A percentile compares a stretch with the other conserved stretches of the same genome.
Conservation (phyloP, 2,888 invertebrate genomes). For the Euzetes globulus region DNA sequence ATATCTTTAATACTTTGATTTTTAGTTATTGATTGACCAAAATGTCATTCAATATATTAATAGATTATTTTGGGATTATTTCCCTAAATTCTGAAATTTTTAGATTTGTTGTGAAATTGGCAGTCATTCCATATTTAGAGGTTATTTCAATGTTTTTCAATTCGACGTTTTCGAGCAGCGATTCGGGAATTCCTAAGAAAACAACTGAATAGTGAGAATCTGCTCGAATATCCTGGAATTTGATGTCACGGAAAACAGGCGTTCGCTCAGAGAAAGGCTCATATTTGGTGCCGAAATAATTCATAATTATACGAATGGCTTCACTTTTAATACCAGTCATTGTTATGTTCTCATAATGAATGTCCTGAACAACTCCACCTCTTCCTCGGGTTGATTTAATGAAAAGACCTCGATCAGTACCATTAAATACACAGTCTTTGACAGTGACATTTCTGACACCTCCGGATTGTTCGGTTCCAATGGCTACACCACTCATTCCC, state of each 20-base stretch:
- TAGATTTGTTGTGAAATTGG: too few species aligned
- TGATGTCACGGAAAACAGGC: background rate
- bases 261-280: background rate
- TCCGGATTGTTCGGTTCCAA: conserved; percentile 20
- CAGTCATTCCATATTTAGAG: too few species aligned
- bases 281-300: background rate
- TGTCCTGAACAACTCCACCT: conserved; percentile 27
- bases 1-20: too few species aligned
- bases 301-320: background rate
- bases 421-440: background rate
- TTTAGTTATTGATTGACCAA: too few species aligned
- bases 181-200: too few species aligned
- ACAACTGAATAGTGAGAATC: too few species aligned
- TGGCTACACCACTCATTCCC: conserved; percentile 12
- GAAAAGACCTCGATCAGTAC: conserved; percentile 6
- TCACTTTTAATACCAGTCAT: conserved; percentile 1
- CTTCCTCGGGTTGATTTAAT: conserved; percentile 18
- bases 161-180: too few species aligned
- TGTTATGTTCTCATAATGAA: background rate
- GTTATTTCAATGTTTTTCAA: too few species aligned
- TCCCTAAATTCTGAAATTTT: too few species aligned
- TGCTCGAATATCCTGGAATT: too few species aligned
- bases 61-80: too few species aligned
- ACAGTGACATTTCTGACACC: conserved; percentile 15
- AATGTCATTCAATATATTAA: too few species aligned